Conservation (phyloP, 2,113 vertebrate species). For the Eubucco bourcierii region DNA sequence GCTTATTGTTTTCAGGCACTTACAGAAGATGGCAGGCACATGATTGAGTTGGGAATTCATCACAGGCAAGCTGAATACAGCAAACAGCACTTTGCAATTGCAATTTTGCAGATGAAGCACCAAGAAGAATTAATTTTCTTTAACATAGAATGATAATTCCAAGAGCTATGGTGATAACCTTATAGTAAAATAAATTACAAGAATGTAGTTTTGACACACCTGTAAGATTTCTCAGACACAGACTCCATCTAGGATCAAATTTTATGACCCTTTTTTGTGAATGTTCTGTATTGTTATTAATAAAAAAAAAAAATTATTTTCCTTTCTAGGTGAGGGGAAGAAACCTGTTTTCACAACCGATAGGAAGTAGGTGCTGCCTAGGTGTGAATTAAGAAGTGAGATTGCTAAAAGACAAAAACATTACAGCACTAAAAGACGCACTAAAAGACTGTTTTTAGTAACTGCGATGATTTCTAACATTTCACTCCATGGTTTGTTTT, state of each 20-base stretch:
- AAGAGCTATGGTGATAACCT: not conserved
- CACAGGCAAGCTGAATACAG: not conserved
- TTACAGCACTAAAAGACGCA: accelerated
- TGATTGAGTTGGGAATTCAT: not conserved
- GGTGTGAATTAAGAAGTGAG: not conserved
- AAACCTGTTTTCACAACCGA: not conserved
- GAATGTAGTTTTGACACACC: not conserved
- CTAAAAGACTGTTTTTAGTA: not conserved
- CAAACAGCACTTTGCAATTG: not conserved
- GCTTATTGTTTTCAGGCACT: conserved; percentile 11
- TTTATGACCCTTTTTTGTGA: not conserved
- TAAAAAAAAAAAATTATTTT: not conserved
- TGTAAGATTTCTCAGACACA: not conserved
- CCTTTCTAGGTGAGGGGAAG: not conserved
- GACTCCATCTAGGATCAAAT: not conserved
- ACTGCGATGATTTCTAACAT: not conserved
- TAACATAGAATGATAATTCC: not conserved
- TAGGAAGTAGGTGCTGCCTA: not conserved
- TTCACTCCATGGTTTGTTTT: not conserved
- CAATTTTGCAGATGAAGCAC: not conserved
- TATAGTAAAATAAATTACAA: not conserved
- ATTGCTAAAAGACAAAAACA: not conserved
- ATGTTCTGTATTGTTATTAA: not conserved
- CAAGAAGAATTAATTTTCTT: not conserved
- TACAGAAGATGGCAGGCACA: not conserved